phyloP scores from a whole-genome alignment of 2,113 vertebrate species.

The Agelaius phoeniceus region DNA sequence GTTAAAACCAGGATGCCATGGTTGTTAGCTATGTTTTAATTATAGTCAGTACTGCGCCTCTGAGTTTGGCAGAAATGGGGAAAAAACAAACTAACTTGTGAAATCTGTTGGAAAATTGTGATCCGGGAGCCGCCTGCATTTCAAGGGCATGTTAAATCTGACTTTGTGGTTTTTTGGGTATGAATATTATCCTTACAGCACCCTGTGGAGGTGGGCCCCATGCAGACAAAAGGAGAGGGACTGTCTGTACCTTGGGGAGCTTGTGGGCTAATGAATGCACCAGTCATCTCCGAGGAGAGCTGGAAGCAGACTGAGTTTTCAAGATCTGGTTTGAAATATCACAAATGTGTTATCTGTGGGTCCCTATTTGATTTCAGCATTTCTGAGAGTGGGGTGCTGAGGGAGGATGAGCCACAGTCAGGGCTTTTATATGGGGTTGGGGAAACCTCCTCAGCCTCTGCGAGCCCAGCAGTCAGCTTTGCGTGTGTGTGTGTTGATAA shows the following conservation, averaged over 20 bases:
- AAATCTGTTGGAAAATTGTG: constrained; percentile 19
- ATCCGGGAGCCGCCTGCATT: constrained; percentile 5
- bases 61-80: constrained; percentile 11
- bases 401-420: background rate
- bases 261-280: constrained; percentile 1
- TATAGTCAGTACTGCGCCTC: constrained; percentile 6
- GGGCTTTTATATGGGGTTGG: fast-evolving
- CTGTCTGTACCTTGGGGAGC: constrained; percentile 27
- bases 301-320: background rate
- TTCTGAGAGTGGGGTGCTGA: background rate
- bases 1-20: background rate
- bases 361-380: background rate
- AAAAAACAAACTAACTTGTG: constrained; percentile 27
- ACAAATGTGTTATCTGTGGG: background rate
- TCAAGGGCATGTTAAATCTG: constrained; percentile 34
- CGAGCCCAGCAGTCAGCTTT: background rate
- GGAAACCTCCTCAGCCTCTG: background rate
- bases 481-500: background rate
- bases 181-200: background rate
- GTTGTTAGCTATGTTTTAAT: constrained; percentile 19
- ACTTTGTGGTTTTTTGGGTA: background rate
- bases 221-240: background rate
- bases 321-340: constrained; percentile 3
- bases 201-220: background rate
- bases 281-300: background rate